Conservation (phyloP, 2,888 invertebrate genomes). For the Dicyrtomina minuta region DNA sequence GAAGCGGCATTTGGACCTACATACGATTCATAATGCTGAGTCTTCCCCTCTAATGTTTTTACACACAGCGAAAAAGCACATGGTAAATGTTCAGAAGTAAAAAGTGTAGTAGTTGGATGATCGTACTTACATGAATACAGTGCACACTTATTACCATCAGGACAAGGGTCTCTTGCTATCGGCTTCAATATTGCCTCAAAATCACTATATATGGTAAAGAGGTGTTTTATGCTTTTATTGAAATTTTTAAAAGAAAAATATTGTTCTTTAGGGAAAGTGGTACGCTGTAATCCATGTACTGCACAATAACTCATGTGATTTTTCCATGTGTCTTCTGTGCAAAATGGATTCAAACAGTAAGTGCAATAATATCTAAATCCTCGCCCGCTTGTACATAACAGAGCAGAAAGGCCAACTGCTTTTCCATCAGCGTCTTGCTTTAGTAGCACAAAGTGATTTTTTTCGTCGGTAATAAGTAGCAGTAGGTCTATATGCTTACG, state of each 20-base stretch:
- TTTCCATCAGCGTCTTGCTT: no score
- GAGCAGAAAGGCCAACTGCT: background rate
- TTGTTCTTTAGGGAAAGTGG: background rate
- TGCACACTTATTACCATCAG: background rate
- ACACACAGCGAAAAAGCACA: slow-evolving; percentile 23
- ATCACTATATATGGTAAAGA: background rate
- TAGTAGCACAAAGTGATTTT: no score
- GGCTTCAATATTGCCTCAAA: background rate
- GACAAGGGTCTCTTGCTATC: background rate
- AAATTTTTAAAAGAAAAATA: background rate
- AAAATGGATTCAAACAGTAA: slow-evolving; percentile 1
- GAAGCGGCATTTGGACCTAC: slow-evolving; percentile 11
- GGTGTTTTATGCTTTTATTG: background rate
- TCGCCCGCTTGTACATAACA: background rate
- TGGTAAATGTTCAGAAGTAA: slow-evolving; percentile 6
- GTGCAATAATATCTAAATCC: background rate
- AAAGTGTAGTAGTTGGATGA: background rate
- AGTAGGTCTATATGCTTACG: background rate
- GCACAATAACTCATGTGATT: background rate
- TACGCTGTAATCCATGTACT: background rate
- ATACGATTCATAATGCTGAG: background rate
- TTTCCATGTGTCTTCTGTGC: no score
- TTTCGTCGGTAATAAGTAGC: no score
- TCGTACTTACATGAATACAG: background rate
- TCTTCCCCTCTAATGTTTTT: background rate